A percentile compares a stretch with the other conserved stretches of the same genome.
These are phyloP conservation scores for Hydrophis major DNA, from an alignment of 2,797 vertebrate genomes.

Conservation along the genomic window DNA sequence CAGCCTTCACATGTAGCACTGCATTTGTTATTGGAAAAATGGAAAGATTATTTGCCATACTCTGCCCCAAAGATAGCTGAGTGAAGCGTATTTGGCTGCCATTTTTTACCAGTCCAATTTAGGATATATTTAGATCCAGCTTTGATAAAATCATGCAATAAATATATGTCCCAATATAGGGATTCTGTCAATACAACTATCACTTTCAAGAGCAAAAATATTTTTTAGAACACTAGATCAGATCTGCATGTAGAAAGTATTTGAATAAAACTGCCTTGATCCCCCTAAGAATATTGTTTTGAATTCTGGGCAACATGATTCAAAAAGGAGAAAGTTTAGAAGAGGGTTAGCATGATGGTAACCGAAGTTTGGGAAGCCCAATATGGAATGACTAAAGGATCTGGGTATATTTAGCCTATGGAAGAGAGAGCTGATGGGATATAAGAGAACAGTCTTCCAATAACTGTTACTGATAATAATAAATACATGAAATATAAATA, in stretches of 20 bases:
- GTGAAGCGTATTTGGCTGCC: background rate
- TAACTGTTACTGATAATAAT: background rate
- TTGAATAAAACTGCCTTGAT: background rate
- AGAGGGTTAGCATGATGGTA: background rate
- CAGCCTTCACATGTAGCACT: background rate
- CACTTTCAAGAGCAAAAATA: background rate
- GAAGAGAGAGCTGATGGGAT: background rate
- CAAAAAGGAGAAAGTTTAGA: background rate
- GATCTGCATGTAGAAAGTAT: background rate
- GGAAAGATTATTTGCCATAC: background rate
- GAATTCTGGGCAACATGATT: background rate
- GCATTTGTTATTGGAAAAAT: background rate
- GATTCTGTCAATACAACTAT: background rate
- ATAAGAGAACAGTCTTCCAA: background rate
- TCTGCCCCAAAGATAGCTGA: background rate
- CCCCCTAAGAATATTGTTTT: background rate
- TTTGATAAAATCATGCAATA: background rate
- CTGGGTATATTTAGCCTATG: background rate
- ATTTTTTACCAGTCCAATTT: background rate
- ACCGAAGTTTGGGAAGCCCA: background rate
- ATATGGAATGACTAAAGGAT: background rate
- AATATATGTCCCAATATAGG: background rate
- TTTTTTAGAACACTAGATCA: background rate
- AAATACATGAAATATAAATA: no score
- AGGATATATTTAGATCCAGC: background rate